Base-by-base conservation (phyloP, 2,113 vertebrate species). In the Sardina pilchardus region DNA sequence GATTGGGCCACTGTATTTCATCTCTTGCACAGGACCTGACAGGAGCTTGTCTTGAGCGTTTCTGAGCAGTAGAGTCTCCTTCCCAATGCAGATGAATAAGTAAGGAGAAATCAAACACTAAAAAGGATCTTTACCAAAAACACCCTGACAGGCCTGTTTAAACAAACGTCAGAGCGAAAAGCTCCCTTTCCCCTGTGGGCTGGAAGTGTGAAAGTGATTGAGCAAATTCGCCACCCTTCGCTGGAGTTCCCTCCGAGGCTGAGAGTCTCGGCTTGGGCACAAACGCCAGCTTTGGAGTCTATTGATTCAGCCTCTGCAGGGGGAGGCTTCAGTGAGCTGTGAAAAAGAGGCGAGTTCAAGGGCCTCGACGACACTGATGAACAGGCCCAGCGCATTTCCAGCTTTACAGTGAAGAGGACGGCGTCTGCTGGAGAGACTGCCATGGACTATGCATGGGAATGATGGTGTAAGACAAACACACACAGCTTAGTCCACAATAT, bases 261-360 rank as follows among this genome's bases (percentile, higher is more conserved):
- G 53, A 83, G 88, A 86, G 89, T 71, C 44, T 82, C 82, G 90
- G 88, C 91, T 90, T 56, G 85, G 82, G 45, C 86, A 86, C 48
- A 84, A 50, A 84, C 24, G 36, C 63, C 42, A 81, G 85, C 86
- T 44, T 82, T 86, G 75, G 67, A 87, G 85, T 90, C 83, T 84
- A 88, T 45, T 83, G 90, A 92, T 89, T 91, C 84, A 71, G 42
- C 47, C 86, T 78, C 82, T 43, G 84, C 84, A 85, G 81, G 67
- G 83, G 82, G 71, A 78, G 81, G 88, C 85, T 86, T 86, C 71
- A 85, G 82, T 81, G 84, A 89, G 88, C 85, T 90, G 83, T 86
- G 82, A 89, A 86, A 75, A 84, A 82, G 71, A 83, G 12, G 63
- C 63, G 14, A 30, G 56, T 85, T 84, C 82, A 91, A 90, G 63